Conservation (phyloP, 2,888 invertebrate species). For the Trisateles emortualis region DNA sequence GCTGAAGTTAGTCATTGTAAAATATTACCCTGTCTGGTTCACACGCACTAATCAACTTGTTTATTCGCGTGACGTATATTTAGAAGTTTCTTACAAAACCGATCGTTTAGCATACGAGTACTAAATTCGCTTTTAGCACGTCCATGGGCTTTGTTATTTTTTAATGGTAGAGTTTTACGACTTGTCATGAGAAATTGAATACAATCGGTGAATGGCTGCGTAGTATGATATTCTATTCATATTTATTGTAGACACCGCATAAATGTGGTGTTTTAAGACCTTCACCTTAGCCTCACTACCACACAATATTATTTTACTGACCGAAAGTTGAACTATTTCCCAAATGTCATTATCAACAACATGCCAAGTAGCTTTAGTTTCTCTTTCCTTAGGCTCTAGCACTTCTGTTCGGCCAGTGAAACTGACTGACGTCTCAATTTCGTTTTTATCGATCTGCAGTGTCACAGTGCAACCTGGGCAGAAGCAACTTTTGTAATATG, state of each 20-base stretch:
- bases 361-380: too few relatives aligned
- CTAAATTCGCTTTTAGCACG: conserved; percentile 25
- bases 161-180: conserved; percentile 2
- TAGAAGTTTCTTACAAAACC: conserved; percentile 9
- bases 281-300: not conserved
- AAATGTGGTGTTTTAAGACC: not conserved
- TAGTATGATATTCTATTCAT: not conserved
- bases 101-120: conserved; percentile 27
- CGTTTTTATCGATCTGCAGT: too few relatives aligned
- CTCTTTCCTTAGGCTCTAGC: too few relatives aligned
- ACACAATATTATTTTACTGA: not conserved
- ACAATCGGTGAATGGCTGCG: not conserved
- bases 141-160: conserved; percentile 16
- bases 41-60: conserved; percentile 9
- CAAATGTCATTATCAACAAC: too few relatives aligned
- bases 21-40: not conserved
- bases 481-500: too few relatives aligned
- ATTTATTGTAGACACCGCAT: not conserved
- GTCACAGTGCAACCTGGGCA: too few relatives aligned
- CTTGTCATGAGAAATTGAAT: conserved; percentile 3
- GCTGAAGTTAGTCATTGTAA: conserved; percentile 2
- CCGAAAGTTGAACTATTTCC: too few relatives aligned
- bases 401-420: too few relatives aligned
- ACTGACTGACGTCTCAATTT: too few relatives aligned
- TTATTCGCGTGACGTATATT: conserved; percentile 9